Evolutionary conservation across 30 jellyfish, hydroid and myxozoan species (phyloP).

Genomic region (Pseudorhiza aurosa): DNA sequence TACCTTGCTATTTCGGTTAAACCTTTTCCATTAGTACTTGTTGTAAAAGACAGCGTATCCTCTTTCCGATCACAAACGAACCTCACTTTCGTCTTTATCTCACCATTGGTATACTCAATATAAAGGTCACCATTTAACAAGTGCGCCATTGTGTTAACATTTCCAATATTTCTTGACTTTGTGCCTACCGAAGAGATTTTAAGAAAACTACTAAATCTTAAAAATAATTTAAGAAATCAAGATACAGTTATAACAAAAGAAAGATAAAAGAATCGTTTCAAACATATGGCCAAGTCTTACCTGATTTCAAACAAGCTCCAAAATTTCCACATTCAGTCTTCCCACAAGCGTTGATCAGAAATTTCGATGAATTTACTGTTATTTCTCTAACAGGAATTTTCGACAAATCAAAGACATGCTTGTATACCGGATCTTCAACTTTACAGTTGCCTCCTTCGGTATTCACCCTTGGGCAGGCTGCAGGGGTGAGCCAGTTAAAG

Average conservation of each 20-base stretch:
- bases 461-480: conserved; percentile 68
- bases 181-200: conserved; percentile 11
- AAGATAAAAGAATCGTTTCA: too few species aligned
- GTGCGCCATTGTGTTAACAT: not conserved
- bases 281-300: too few species aligned
- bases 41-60: conserved; percentile 19
- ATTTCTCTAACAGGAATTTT: not conserved
- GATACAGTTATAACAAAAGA: too few species aligned
- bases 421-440: conserved; percentile 51
- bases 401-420: conserved; percentile 62
- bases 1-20: conserved; percentile 12
- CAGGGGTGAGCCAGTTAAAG: conserved; percentile 80
- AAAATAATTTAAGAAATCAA: too few species aligned
- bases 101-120: conserved; percentile 48
- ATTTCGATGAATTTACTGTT: conserved; percentile 2
- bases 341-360: conserved; percentile 43
- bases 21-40: conserved; percentile 5
- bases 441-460: conserved; percentile 39
- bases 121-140: conserved; percentile 42
- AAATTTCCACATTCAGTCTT: conserved; percentile 23
- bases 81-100: conserved; percentile 31
- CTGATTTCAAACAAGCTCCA: conserved; percentile 57
- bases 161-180: conserved; percentile 53
- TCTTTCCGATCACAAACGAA: conserved; percentile 51
- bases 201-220: too few species aligned